Evolutionary conservation across 1,140 invertebrate genomes (phyloP), one percentile per base, ranked within the genome.

Genomic region (Atta colombica): DNA sequence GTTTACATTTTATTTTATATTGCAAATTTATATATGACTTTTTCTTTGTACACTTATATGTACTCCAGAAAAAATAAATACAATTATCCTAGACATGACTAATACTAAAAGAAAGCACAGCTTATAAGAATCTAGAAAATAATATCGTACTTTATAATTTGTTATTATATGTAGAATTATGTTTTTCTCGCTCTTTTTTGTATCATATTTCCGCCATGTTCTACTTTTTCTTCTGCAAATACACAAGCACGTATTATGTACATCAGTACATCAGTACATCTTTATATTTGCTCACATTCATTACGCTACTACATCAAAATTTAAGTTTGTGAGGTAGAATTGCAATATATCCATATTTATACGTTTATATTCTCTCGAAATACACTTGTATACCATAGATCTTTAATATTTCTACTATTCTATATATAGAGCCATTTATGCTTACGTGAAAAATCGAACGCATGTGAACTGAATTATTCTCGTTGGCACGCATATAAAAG

Each of bases 311-410:
- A 35, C 51, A 71, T 65, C 45, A 78, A 81, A 71, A 53, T 58
- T 21, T 69, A 81, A 81, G 31, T 58, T 81, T 66, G 28, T 21
- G 18, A 55, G 18, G 35, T 28, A 71, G 49, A 81, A 69, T 69
- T 49, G 10, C 14, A 49, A 1, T 5, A 8, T 8, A 69, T 39
- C 7, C 31, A 18, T 28, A 39, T 71, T 21, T 81, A 28, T 55
- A 21, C 21, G 25, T 61, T 58, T 35, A 53, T 63, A 25, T 5
- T 35, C 6, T 5, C 35, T 35, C 35, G 35, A 35, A 35, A 35
- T 35, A 35, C 25, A 35, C 25, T 35, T 12, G 14, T 39, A 58
- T 7, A 14, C 58, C 8, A 28, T 68, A 58, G 14, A 10, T 39
- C 3, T 31, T 71, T 71, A 58, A 81, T 58, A 71, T 81, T 69